These are phyloP conservation scores for Hirtodrosophila trivittata DNA, from an alignment of 2,888 invertebrate genomes.

Conservation along the genomic window DNA sequence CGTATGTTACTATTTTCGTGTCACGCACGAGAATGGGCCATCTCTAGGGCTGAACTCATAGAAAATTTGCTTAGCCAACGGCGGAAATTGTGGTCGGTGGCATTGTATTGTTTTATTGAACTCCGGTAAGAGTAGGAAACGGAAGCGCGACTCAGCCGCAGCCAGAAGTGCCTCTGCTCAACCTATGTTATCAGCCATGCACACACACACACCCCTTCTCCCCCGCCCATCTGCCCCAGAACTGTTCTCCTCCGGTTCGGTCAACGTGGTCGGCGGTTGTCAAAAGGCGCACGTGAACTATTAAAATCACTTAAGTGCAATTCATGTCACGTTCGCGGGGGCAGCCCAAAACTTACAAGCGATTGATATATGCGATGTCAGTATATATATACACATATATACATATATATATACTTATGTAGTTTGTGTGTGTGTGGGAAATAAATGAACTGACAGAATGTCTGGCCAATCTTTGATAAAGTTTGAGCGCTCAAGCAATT, in stretches of 20 bases:
- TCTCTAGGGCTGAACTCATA: constrained; percentile 1
- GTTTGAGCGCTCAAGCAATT: constrained; percentile 45
- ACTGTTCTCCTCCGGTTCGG: constrained; percentile 13
- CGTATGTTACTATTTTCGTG: not conserved
- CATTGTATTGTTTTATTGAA: constrained; percentile 60
- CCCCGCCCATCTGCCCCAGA: not conserved
- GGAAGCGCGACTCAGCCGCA: constrained; percentile 47
- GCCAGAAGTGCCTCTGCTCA: constrained; percentile 13
- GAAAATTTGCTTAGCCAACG: constrained; percentile 62
- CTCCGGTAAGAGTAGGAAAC: constrained; percentile 38
- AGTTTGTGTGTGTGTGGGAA: constrained; percentile 24
- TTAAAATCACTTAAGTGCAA: constrained; percentile 82
- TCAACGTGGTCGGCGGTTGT: constrained; percentile 64
- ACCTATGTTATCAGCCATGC: not conserved
- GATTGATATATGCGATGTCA: constrained; percentile 71
- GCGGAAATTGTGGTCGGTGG: constrained; percentile 66
- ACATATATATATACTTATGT: constrained; percentile 11
- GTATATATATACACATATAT: constrained; percentile 21
- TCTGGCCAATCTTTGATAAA: constrained; percentile 46
- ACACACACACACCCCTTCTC: not conserved
- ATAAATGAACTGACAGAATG: constrained; percentile 59
- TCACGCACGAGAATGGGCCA: not conserved
- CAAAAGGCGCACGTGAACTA: constrained; percentile 82
- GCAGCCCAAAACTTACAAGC: constrained; percentile 64
- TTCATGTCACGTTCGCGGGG: constrained; percentile 79